phyloP scores from a whole-genome alignment of 2,888 invertebrate genomes.

The Hoplodrina blanda region DNA sequence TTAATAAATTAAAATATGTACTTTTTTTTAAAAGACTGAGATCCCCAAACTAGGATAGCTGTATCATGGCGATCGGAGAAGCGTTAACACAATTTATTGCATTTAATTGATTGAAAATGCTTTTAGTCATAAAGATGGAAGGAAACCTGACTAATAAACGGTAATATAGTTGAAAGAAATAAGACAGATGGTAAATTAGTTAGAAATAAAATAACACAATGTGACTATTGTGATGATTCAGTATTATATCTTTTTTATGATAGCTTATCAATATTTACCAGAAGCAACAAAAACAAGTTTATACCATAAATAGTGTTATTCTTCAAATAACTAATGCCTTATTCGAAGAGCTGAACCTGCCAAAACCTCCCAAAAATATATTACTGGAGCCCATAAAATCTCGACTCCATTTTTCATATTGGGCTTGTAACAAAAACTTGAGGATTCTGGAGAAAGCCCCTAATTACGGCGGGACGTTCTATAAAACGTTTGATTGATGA shows the following conservation, averaged over 20 bases:
- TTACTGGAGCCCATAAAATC: conserved; percentile 33
- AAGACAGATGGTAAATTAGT: no score
- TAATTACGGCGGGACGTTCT: conserved; percentile 69
- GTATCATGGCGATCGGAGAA: no score
- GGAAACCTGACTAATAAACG: no score
- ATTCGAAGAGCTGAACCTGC: conserved; percentile 10
- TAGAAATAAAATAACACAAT: no score
- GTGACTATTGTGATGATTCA: no score
- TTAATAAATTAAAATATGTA: no score
- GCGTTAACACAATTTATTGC: no score
- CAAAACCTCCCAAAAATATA: conserved; percentile 9
- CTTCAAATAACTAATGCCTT: neutral
- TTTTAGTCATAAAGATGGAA: no score
- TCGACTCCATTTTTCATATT: conserved; percentile 45
- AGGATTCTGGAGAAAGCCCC: conserved; percentile 63
- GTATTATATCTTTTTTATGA: neutral
- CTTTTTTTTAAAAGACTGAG: no score
- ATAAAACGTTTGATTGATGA: conserved; percentile 76
- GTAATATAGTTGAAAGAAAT: no score
- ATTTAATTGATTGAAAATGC: no score
- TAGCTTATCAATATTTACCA: neutral
- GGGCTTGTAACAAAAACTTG: conserved; percentile 47
- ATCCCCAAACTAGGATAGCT: no score
- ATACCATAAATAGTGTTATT: neutral
- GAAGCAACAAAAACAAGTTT: neutral